Conservation (phyloP, 2,797 vertebrate species). For the Tragopan temminckii region DNA sequence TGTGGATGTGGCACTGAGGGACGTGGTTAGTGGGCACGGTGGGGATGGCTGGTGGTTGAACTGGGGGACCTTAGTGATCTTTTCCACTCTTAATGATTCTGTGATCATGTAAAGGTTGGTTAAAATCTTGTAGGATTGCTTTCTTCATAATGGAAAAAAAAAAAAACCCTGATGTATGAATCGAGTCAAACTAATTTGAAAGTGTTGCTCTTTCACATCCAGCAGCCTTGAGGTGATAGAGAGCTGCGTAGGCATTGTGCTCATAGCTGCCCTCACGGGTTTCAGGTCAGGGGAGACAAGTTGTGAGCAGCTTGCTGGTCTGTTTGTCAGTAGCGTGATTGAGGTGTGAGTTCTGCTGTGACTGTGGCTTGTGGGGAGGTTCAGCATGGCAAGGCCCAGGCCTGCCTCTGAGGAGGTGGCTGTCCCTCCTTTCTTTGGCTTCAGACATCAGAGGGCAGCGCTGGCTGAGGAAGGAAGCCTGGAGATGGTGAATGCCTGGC, state of each 20-base stretch:
- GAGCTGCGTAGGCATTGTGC: not conserved
- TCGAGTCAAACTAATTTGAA: not conserved
- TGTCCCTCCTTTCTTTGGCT: too few relatives aligned
- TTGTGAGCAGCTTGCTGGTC: not conserved
- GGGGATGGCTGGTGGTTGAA: too few relatives aligned
- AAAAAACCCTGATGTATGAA: not conserved
- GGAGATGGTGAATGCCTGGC: not conserved
- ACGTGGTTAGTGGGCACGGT: too few relatives aligned
- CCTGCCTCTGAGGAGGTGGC: not conserved
- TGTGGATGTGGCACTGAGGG: too few relatives aligned
- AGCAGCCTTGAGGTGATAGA: slow-evolving; percentile 6
- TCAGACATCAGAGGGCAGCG: not conserved
- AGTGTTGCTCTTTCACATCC: slow-evolving; percentile 16
- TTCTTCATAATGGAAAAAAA: not conserved
- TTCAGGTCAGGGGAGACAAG: not conserved
- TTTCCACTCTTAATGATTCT: too few relatives aligned
- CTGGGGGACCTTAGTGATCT: too few relatives aligned
- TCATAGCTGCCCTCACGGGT: not conserved
- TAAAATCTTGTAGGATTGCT: not conserved
- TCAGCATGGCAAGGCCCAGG: not conserved
- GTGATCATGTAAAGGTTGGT: not conserved
- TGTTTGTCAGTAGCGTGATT: not conserved
- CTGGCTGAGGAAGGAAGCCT: not conserved
- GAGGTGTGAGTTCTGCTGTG: not conserved
- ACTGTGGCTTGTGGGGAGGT: not conserved